Percentiles rank a stretch among this genome's conserved stretches.
Evolutionary conservation across 2,113 vertebrate genomes (phyloP).

Genomic region (Orthonyx spaldingii): DNA sequence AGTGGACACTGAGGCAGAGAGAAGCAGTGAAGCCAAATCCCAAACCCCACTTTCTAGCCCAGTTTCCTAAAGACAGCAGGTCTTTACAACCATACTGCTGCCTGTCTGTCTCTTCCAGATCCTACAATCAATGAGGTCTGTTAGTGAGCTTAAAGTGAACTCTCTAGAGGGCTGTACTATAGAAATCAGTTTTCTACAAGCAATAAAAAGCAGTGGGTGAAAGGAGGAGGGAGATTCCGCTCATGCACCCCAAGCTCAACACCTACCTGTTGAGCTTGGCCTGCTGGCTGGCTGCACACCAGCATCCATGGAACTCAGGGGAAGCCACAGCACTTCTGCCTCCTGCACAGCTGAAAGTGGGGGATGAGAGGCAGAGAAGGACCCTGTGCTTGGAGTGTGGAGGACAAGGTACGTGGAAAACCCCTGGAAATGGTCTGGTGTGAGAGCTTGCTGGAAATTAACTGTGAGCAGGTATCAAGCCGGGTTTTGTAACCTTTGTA

Average conservation of each 20-base stretch:
- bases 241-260: accelerated
- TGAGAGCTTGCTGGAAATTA: neutral
- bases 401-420: neutral
- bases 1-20: neutral
- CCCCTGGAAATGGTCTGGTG: neutral
- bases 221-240: neutral
- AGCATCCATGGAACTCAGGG: neutral
- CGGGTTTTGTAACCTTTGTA: neutral
- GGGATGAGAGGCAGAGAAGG: neutral
- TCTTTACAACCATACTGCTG: neutral
- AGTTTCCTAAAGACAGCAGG: neutral
- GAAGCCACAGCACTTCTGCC: neutral
- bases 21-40: neutral
- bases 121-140: neutral
- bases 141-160: neutral
- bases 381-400: neutral
- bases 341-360: neutral
- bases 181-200: neutral
- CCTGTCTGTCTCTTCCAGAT: neutral
- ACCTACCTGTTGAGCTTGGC: too few relatives aligned
- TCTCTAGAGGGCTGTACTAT: neutral
- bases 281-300: neutral
- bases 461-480: neutral
- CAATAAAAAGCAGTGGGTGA: neutral
- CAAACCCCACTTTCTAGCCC: neutral